Evolutionary conservation across 2,113 vertebrate genomes (phyloP).

Genomic region (Saccopteryx bilineata): DNA sequence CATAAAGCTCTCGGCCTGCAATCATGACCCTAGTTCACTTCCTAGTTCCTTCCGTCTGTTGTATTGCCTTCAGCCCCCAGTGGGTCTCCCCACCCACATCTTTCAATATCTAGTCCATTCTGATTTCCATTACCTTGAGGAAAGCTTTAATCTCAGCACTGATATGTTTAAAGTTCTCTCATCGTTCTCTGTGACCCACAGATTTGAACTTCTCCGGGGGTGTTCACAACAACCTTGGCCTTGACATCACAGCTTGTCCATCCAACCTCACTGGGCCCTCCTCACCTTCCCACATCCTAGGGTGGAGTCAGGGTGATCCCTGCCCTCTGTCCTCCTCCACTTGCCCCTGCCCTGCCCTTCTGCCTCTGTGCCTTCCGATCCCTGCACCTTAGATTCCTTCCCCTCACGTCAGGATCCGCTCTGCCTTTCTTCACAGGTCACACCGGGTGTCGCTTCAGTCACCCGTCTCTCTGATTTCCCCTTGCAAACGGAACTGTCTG

Average conservation of each 20-base stretch:
- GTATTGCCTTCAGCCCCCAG: not conserved
- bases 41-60: not conserved
- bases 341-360: not conserved
- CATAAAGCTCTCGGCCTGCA: not conserved
- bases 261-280: not conserved
- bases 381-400: not conserved
- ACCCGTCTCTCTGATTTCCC: not conserved
- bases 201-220: not conserved
- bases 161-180: not conserved
- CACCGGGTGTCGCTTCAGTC: not conserved
- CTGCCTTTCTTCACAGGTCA: not conserved
- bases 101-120: not conserved
- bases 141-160: not conserved
- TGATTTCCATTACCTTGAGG: not conserved
- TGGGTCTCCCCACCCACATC: not conserved
- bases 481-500: not conserved
- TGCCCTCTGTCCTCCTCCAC: too few species aligned
- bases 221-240: not conserved
- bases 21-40: not conserved
- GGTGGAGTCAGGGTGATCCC: not conserved
- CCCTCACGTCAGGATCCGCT: not conserved
- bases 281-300: rapidly evolving
- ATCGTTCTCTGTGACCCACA: not conserved
- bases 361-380: not conserved
- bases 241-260: not conserved